Percentiles rank a stretch among this genome's conserved stretches.
These are phyloP conservation scores for Agrochola macilenta DNA, from an alignment of 2,888 invertebrate species.

Conservation along the genomic window DNA sequence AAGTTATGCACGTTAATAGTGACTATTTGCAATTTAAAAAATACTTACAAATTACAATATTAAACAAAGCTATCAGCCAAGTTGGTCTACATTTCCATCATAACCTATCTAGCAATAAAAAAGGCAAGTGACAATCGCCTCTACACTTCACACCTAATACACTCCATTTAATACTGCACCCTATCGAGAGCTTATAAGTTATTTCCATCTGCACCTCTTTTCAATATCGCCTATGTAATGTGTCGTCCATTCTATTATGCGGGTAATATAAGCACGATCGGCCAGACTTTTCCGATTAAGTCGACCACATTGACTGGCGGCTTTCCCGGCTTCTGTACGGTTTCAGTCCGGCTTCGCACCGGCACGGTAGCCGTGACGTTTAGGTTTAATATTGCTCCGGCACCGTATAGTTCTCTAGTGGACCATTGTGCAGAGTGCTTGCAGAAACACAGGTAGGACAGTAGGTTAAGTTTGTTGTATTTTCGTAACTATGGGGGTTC, in stretches of 20 bases:
- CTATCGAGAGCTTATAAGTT: slow-evolving; percentile 16
- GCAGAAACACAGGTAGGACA: not conserved
- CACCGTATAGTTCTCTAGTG: slow-evolving; percentile 34
- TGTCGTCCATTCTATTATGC: slow-evolving; percentile 21
- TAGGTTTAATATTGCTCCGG: slow-evolving; percentile 58
- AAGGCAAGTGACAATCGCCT: not conserved
- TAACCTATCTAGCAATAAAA: not conserved
- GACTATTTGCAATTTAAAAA: not conserved
- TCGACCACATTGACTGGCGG: slow-evolving; percentile 38
- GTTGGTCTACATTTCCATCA: too few species aligned
- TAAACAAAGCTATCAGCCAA: not conserved
- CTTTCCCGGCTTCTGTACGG: slow-evolving; percentile 14
- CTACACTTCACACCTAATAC: not conserved
- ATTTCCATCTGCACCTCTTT: slow-evolving; percentile 21
- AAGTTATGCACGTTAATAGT: not conserved
- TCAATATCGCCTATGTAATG: slow-evolving; percentile 35
- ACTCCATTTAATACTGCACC: not conserved
- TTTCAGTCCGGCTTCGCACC: slow-evolving; percentile 1
- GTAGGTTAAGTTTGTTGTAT: slow-evolving; percentile 26
- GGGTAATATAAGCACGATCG: slow-evolving; percentile 12
- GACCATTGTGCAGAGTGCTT: slow-evolving; percentile 49
- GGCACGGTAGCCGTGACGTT: slow-evolving; percentile 4
- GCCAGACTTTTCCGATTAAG: slow-evolving; percentile 58
- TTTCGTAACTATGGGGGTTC: not conserved
- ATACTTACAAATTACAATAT: not conserved